phyloP scores from a whole-genome alignment of 2,113 vertebrate species.

The Colistium nudipinnis region DNA sequence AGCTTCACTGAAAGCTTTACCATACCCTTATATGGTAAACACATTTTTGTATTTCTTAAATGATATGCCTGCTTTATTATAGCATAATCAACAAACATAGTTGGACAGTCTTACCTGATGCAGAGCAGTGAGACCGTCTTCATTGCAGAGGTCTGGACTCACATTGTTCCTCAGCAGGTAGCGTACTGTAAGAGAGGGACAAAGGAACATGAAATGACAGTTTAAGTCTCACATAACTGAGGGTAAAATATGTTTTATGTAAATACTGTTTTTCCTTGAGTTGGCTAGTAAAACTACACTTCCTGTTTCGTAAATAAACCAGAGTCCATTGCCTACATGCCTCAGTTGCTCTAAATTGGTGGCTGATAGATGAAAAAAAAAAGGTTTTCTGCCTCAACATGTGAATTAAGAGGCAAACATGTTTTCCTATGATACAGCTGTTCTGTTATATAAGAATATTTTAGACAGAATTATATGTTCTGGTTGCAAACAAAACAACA shows the following conservation, averaged over 20 bases:
- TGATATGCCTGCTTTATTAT: not conserved
- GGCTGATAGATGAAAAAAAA: not conserved
- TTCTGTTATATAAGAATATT: not conserved
- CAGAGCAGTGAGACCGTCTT: constrained; percentile 95
- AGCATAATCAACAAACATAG: not conserved
- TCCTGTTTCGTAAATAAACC: not conserved
- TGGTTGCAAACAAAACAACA: constrained; percentile 22
- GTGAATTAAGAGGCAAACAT: not conserved
- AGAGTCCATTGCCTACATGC: not conserved
- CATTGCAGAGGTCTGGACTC: constrained; percentile 95
- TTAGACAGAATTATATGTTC: not conserved
- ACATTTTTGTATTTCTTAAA: too few species aligned
- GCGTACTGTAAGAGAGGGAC: constrained; percentile 84
- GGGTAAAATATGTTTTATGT: not conserved
- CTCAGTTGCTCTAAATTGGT: not conserved
- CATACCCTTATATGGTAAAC: too few species aligned
- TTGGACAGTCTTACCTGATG: constrained; percentile 88
- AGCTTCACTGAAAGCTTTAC: too few species aligned
- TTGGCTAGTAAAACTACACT: not conserved
- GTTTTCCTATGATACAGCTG: not conserved
- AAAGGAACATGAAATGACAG: constrained; percentile 19
- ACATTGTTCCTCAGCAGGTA: constrained; percentile 94
- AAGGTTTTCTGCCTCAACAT: not conserved
- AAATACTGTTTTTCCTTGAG: not conserved
- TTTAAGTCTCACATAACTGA: not conserved